Percentiles rank a stretch among this genome's conserved stretches.
These are phyloP conservation scores for Berghia stephanieae DNA, from an alignment of 1,140 invertebrate species.

Conservation along the genomic window DNA sequence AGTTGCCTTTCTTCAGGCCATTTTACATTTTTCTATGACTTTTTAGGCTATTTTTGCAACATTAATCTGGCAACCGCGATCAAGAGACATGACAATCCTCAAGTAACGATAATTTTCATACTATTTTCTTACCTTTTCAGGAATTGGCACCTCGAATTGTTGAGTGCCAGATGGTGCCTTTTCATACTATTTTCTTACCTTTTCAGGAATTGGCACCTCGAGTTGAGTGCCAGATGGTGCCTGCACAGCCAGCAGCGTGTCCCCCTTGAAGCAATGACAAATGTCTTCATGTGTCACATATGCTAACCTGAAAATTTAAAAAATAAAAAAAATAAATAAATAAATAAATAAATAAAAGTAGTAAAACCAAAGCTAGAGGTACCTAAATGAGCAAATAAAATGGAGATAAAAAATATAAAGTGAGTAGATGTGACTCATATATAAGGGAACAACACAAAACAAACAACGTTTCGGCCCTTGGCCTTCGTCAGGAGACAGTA, in stretches of 20 bases:
- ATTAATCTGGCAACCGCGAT: no score
- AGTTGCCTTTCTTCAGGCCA: no score
- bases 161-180: slow-evolving; percentile 82
- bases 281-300: slow-evolving; percentile 86
- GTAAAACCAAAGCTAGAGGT: no score
- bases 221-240: slow-evolving; percentile 82
- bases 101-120: slow-evolving; percentile 9
- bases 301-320: slow-evolving; percentile 67
- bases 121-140: slow-evolving; percentile 67
- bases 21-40: no score
- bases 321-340: slow-evolving; percentile 16
- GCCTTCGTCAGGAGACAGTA: no score
- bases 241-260: slow-evolving; percentile 80
- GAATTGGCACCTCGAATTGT: slow-evolving; percentile 74
- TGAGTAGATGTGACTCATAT: no score
- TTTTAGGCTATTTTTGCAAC: no score
- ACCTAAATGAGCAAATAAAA: no score
- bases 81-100: background rate
- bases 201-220: slow-evolving; percentile 73
- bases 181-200: slow-evolving; percentile 59
- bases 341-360: no score
- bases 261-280: slow-evolving; percentile 74
- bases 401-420: no score
- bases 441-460: no score
- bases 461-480: no score